Evolutionary conservation across 2,888 invertebrate genomes (phyloP).

Genomic region (Caenorhabditis angaria): DNA sequence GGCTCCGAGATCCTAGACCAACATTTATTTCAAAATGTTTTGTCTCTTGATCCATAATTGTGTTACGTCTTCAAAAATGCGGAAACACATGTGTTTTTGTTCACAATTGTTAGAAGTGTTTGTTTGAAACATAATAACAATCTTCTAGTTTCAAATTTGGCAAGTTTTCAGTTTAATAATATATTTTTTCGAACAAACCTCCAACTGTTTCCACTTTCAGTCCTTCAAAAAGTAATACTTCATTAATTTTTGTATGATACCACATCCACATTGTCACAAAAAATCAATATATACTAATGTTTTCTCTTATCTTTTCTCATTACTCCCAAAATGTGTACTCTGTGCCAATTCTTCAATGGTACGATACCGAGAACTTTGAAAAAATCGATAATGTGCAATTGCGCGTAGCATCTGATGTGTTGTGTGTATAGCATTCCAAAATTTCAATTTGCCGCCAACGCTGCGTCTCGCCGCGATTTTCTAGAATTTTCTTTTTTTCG

Average conservation of each 20-base stretch:
- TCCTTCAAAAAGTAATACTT: neutral
- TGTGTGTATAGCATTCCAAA: neutral
- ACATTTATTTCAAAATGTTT: too few relatives aligned
- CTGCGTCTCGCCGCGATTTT: slow-evolving; percentile 1
- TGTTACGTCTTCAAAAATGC: too few relatives aligned
- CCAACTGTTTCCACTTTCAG: neutral
- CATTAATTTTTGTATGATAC: neutral
- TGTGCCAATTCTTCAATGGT: neutral
- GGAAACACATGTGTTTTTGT: too few relatives aligned
- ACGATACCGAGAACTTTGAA: neutral
- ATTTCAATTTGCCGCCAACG: slow-evolving; percentile 5
- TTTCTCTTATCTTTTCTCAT: neutral
- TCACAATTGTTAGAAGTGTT: too few relatives aligned
- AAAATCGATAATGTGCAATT: neutral
- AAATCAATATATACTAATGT: neutral
- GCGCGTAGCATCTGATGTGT: slow-evolving; percentile 15
- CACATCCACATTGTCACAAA: neutral
- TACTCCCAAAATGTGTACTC: neutral
- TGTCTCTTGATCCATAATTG: too few relatives aligned
- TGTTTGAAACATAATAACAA: too few relatives aligned
- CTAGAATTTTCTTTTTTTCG: neutral
- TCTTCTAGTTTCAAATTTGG: too few relatives aligned
- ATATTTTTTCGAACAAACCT: neutral
- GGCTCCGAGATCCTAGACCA: too few relatives aligned
- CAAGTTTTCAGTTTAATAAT: too few relatives aligned